phyloP scores from a whole-genome alignment of 2,888 invertebrate species.

The Eupithecia exiguata region DNA sequence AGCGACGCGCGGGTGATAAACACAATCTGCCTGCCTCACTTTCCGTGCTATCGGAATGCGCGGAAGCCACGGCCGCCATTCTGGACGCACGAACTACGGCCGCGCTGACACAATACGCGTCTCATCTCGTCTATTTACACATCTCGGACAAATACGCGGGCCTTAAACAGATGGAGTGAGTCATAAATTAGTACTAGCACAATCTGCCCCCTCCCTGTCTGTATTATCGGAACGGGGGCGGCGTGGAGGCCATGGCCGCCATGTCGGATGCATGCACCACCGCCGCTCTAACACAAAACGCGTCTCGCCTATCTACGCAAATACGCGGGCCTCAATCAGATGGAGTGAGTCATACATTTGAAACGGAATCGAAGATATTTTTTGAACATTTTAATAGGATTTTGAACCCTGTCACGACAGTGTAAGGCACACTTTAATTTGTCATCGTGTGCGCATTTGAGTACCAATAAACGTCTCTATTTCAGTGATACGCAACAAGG shows the following conservation, averaged over 20 bases:
- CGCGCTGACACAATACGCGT: conserved; percentile 89
- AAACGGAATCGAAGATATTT: no score
- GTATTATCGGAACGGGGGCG: conserved; percentile 96
- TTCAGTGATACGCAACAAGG: conserved; percentile 85
- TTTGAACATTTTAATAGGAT: conserved; percentile 52
- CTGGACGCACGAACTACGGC: conserved; percentile 92
- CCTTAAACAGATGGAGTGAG: conserved; percentile 94
- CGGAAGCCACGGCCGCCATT: conserved; percentile 93
- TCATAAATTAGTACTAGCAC: conserved; percentile 73
- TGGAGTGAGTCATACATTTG: conserved; percentile 82
- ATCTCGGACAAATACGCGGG: conserved; percentile 98
- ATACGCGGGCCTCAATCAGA: conserved; percentile 94
- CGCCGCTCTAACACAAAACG: conserved; percentile 91
- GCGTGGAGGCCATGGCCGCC: conserved; percentile 93
- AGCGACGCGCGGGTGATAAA: conserved; percentile 91
- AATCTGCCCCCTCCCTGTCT: conserved; percentile 88
- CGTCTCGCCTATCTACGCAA: conserved; percentile 98
- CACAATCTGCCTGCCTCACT: conserved; percentile 89
- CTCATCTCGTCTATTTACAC: conserved; percentile 96
- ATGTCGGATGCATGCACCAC: conserved; percentile 92
- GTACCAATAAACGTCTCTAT: neutral
- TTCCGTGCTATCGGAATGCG: conserved; percentile 93
- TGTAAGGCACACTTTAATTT: no score
- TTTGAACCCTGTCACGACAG: no score
- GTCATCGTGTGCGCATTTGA: no score